These are phyloP conservation scores for Pomacea canaliculata DNA, from an alignment of 2,888 invertebrate species.

Conservation along the genomic window DNA sequence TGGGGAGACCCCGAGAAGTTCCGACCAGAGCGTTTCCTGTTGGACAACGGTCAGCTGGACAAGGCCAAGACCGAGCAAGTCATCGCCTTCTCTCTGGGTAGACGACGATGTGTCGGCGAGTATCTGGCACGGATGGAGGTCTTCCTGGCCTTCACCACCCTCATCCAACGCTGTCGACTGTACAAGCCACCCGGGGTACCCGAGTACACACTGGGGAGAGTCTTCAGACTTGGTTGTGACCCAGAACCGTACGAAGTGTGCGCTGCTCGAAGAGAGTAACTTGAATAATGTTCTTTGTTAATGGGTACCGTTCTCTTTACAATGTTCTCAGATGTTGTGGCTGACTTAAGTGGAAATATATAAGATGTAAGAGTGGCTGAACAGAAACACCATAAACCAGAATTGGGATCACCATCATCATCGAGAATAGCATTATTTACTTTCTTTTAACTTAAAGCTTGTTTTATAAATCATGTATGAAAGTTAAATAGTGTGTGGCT, in stretches of 20 bases:
- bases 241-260: conserved; percentile 2
- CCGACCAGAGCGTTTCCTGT: conserved; percentile 31
- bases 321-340: too few relatives aligned
- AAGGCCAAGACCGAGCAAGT: conserved; percentile 16
- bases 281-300: background rate
- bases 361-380: too few relatives aligned
- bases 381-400: too few relatives aligned
- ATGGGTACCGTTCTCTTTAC: too few relatives aligned
- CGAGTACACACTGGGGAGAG: background rate
- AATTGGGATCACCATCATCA: too few relatives aligned
- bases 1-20: conserved; percentile 33
- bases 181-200: conserved; percentile 5
- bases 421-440: too few relatives aligned
- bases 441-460: too few relatives aligned
- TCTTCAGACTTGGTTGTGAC: background rate
- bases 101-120: conserved; percentile 22
- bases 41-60: conserved; percentile 21
- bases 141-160: conserved; percentile 15
- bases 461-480: too few relatives aligned
- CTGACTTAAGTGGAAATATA: too few relatives aligned
- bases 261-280: background rate
- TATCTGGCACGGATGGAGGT: conserved; percentile 15
- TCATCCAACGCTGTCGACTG: background rate
- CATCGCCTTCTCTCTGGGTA: conserved; percentile 24
- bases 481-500: too few relatives aligned